These are phyloP conservation scores for Gymnocephalus cernua DNA, from an alignment of 2,113 vertebrate species.

Conservation along the genomic window DNA sequence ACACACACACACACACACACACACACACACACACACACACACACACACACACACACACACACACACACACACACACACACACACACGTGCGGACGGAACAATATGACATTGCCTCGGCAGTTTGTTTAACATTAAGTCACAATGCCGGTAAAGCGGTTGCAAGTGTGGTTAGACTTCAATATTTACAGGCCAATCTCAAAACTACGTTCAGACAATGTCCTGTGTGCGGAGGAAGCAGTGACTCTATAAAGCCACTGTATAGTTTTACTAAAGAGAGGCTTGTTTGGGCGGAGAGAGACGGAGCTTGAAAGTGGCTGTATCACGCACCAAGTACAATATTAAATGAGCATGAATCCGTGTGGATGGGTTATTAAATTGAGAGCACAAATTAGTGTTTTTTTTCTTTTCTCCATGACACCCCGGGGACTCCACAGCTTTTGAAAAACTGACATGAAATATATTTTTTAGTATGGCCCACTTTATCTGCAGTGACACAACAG, in stretches of 20 bases:
- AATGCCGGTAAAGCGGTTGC: too few relatives aligned
- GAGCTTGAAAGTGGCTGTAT: neutral
- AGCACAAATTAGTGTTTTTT: neutral
- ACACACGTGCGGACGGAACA: too few relatives aligned
- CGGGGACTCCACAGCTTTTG: neutral
- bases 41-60: too few relatives aligned
- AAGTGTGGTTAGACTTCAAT: too few relatives aligned
- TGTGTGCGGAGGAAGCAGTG: neutral
- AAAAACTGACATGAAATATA: neutral
- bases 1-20: too few relatives aligned
- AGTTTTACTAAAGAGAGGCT: neutral
- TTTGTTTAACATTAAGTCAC: too few relatives aligned
- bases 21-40: too few relatives aligned
- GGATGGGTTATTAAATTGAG: neutral
- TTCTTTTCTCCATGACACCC: neutral
- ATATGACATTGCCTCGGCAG: too few relatives aligned
- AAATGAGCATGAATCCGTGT: neutral
- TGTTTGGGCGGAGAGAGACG: neutral
- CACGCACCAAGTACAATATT: neutral
- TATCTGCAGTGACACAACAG: constrained; percentile 34
- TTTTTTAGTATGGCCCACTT: constrained; percentile 2
- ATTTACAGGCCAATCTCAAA: too few relatives aligned
- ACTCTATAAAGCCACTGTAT: neutral
- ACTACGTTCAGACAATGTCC: neutral
- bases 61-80: too few relatives aligned